Evolutionary conservation across 1,140 invertebrate genomes (phyloP).

Genomic region (Nephila pilipes): DNA sequence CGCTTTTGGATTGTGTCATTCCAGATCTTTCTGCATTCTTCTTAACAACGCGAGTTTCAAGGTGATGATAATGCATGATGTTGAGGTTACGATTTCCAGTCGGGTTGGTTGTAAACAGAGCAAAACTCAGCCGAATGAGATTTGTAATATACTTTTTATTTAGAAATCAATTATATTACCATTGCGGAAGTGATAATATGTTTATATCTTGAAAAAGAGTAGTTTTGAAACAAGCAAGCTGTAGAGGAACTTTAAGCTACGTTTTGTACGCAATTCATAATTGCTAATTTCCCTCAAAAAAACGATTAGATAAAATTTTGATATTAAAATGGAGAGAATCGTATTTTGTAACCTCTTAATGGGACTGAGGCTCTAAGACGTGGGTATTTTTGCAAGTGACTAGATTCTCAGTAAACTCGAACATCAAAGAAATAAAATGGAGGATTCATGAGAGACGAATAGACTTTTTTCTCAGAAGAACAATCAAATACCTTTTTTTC

Average conservation of each 20-base stretch:
- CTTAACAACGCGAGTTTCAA: conserved; percentile 47
- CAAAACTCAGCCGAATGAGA: not conserved
- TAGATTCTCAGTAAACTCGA: conserved; percentile 27
- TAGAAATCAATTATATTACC: not conserved
- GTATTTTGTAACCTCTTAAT: not conserved
- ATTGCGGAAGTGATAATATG: not conserved
- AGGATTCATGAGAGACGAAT: not conserved
- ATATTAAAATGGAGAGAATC: not conserved
- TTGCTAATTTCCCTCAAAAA: too few relatives aligned
- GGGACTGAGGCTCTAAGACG: conserved; percentile 8
- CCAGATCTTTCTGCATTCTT: conserved; percentile 37
- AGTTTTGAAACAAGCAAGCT: too few relatives aligned
- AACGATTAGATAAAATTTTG: not conserved
- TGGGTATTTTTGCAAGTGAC: conserved; percentile 6
- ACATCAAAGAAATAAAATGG: conserved; percentile 19
- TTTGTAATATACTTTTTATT: not conserved
- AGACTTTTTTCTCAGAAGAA: not conserved
- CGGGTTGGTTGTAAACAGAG: not conserved
- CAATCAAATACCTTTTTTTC: not conserved
- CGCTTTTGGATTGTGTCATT: not conserved
- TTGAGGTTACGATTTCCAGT: conserved; percentile 27
- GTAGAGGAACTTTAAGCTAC: too few relatives aligned
- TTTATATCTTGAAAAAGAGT: not conserved
- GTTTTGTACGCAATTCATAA: too few relatives aligned
- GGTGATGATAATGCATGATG: conserved; percentile 30